These are phyloP conservation scores for Sapayoa aenigma DNA, from an alignment of 2,113 vertebrate species.

Conservation along the genomic window DNA sequence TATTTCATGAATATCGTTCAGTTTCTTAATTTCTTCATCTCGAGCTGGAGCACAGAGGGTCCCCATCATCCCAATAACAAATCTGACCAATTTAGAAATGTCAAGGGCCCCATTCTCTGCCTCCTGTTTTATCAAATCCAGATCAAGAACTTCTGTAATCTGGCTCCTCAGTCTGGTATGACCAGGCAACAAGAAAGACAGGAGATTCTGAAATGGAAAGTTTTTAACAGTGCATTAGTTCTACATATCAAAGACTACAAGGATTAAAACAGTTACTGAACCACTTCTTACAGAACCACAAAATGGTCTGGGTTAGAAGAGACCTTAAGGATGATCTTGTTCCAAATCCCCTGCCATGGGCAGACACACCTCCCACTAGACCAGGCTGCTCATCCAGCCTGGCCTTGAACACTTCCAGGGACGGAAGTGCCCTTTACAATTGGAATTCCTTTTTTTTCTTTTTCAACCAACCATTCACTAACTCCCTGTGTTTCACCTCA, in stretches of 20 bases:
- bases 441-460: neutral
- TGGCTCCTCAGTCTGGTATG: conserved; percentile 84
- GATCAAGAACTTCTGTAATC: conserved; percentile 90
- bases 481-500: neutral
- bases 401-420: neutral
- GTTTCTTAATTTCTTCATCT: conserved; percentile 86
- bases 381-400: neutral
- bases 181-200: conserved; percentile 88
- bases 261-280: neutral
- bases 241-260: neutral
- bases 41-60: conserved; percentile 91
- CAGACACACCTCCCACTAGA: neutral
- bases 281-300: neutral
- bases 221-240: conserved; percentile 24
- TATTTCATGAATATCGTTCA: conserved; percentile 86
- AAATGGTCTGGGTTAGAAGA: neutral
- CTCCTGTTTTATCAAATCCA: conserved; percentile 92
- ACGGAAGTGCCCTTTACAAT: neutral
- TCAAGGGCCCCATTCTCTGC: conserved; percentile 91
- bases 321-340: neutral
- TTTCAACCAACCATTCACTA: neutral
- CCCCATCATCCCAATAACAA: conserved; percentile 92
- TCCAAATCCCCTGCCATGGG: neutral
- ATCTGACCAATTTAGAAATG: conserved; percentile 86
- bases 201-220: conserved; percentile 78